phyloP scores from a whole-genome alignment of 2,797 vertebrate species.

The Oreochromis mossambicus region DNA sequence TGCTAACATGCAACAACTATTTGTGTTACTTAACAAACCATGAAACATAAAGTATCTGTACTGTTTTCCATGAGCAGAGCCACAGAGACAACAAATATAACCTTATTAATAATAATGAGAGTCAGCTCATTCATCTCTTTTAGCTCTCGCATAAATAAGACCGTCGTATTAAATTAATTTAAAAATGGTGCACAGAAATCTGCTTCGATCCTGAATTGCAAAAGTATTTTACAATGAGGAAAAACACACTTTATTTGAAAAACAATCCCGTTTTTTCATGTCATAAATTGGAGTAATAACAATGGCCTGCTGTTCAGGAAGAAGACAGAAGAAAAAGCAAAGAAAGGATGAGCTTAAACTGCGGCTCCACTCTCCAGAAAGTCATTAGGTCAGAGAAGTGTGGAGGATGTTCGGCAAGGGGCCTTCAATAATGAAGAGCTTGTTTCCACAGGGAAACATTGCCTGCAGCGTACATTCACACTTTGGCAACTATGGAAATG shows the following conservation, averaged over 20 bases:
- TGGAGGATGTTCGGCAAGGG: conserved; percentile 67
- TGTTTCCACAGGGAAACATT: conserved; percentile 67
- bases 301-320: conserved; percentile 26
- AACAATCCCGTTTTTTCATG: conserved; percentile 24
- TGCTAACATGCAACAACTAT: not conserved
- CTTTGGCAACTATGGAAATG: conserved; percentile 70
- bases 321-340: conserved; percentile 32
- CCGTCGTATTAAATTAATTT: not conserved
- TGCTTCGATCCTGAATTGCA: not conserved
- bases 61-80: not conserved
- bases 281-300: conserved; percentile 36
- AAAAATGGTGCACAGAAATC: not conserved
- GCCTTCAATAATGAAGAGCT: conserved; percentile 76
- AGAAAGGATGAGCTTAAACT: conserved; percentile 63
- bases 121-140: not conserved
- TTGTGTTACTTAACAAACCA: not conserved
- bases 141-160: not conserved
- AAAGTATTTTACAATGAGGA: not conserved
- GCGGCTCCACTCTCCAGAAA: conserved; percentile 58
- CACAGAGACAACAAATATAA: not conserved
- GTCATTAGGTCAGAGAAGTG: conserved; percentile 77
- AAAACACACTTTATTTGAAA: conserved; percentile 8
- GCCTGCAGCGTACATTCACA: conserved; percentile 64
- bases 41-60: not conserved
- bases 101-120: not conserved